Conservation (phyloP, 1,140 invertebrate species). For the Bombus confusus region DNA sequence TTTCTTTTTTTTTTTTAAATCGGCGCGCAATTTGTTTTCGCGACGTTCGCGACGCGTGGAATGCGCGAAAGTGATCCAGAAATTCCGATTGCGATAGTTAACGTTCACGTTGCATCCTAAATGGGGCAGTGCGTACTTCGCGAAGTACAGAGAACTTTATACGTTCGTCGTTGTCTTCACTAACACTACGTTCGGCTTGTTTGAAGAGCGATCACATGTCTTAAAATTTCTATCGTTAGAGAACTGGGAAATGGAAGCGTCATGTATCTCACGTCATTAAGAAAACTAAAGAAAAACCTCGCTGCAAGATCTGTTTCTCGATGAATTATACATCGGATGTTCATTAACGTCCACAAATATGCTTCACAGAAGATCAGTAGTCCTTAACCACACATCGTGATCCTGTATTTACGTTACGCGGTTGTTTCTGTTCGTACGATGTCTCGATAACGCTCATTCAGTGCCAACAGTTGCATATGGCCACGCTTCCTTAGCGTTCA, state of each 20-base stretch:
- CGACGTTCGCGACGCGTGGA: neutral
- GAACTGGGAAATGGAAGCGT: too few relatives aligned
- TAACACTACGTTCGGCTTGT: too few relatives aligned
- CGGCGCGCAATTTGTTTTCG: slow-evolving; percentile 5
- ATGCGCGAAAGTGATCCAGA: slow-evolving; percentile 1
- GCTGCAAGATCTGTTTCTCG: neutral
- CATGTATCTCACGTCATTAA: neutral
- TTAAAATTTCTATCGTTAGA: too few relatives aligned
- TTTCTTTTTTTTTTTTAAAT: neutral
- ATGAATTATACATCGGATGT: neutral
- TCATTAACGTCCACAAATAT: neutral
- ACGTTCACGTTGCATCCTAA: slow-evolving; percentile 13
- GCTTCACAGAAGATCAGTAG: neutral
- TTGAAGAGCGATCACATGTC: too few relatives aligned
- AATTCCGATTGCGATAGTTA: slow-evolving; percentile 1
- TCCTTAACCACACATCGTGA: too few relatives aligned
- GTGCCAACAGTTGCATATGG: slow-evolving; percentile 15
- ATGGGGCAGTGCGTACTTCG: neutral
- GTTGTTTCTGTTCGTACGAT: neutral
- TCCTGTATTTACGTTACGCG: neutral
- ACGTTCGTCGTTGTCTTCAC: too few relatives aligned
- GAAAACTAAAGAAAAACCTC: too few relatives aligned
- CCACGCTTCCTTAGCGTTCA: neutral
- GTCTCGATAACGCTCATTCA: neutral
- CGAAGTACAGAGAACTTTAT: neutral